Percentiles rank a stretch among this genome's conserved stretches.
Evolutionary conservation across 2,113 vertebrate species (phyloP).

Genomic region (Perca schrenkii): DNA sequence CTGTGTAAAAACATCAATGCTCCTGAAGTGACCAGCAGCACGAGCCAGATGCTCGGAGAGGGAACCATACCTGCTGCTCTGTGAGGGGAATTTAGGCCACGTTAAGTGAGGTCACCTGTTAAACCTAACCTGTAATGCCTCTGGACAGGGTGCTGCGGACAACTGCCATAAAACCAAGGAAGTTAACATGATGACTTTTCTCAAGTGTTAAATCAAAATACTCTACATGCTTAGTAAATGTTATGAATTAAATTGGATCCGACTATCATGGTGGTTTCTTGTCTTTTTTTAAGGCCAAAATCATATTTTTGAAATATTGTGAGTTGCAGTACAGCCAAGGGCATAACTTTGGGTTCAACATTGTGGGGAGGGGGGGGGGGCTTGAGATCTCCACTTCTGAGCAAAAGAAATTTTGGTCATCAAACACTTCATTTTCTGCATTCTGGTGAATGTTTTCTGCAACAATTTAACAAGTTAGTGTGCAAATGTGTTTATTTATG

Average conservation of each 20-base stretch:
- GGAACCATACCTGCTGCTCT: slow-evolving; percentile 20
- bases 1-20: too few species aligned
- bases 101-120: neutral
- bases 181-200: neutral
- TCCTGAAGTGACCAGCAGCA: neutral
- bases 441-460: too few species aligned
- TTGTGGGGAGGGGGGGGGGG: too few species aligned
- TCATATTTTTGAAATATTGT: too few species aligned
- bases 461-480: too few species aligned
- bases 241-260: neutral
- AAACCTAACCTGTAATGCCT: neutral
- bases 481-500: too few species aligned
- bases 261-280: neutral
- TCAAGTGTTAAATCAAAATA: neutral
- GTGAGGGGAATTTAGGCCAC: neutral
- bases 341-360: too few species aligned
- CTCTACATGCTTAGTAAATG: neutral
- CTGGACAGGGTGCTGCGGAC: neutral
- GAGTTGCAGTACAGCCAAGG: too few species aligned
- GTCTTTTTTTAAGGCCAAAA: too few species aligned
- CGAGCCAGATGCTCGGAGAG: neutral
- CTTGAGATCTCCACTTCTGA: too few species aligned
- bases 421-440: too few species aligned
- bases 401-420: too few species aligned
- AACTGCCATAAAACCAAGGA: neutral